These are phyloP conservation scores for Adelges cooleyi DNA, from an alignment of 1,140 invertebrate species.

Conservation along the genomic window DNA sequence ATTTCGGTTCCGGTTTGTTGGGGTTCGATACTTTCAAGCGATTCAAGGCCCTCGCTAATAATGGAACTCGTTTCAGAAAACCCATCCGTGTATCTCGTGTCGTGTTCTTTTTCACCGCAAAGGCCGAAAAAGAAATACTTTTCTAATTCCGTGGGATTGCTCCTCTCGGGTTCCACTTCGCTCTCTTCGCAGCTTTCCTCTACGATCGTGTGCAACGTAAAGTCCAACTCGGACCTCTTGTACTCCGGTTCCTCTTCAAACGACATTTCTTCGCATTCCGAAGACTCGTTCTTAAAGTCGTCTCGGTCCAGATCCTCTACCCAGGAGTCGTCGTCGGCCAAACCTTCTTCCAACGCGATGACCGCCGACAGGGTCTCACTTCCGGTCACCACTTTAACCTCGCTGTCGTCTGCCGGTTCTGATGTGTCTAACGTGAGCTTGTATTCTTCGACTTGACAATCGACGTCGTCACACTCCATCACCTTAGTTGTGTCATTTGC, in stretches of 20 bases:
- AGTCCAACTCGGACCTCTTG: conserved; percentile 67
- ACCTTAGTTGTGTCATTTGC: conserved; percentile 58
- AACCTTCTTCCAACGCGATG: conserved; percentile 67
- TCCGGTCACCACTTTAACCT: conserved; percentile 51
- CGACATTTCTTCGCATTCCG: conserved; percentile 43
- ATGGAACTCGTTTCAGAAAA: conserved; percentile 79
- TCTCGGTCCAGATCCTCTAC: conserved; percentile 69
- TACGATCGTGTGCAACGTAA: conserved; percentile 82
- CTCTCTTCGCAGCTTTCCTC: conserved; percentile 90
- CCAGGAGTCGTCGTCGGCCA: conserved; percentile 78
- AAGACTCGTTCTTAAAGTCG: conserved; percentile 45
- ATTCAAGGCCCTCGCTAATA: conserved; percentile 69
- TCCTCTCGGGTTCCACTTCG: conserved; percentile 51
- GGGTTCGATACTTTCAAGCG: conserved; percentile 44
- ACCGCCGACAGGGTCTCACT: conserved; percentile 51
- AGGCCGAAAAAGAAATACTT: conserved; percentile 84
- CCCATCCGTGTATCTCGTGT: conserved; percentile 46
- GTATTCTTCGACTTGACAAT: conserved; percentile 37
- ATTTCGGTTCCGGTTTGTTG: conserved; percentile 53
- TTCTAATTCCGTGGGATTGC: conserved; percentile 60
- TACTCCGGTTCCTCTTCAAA: conserved; percentile 64
- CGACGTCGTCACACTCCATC: conserved; percentile 42
- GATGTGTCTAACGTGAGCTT: conserved; percentile 40
- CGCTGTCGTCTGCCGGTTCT: conserved; percentile 30
- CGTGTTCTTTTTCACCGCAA: conserved; percentile 52